Percentiles rank a stretch among this genome's conserved stretches.
Evolutionary conservation across 2,888 invertebrate genomes (phyloP).

Genomic region (Seladonia tumulorum): DNA sequence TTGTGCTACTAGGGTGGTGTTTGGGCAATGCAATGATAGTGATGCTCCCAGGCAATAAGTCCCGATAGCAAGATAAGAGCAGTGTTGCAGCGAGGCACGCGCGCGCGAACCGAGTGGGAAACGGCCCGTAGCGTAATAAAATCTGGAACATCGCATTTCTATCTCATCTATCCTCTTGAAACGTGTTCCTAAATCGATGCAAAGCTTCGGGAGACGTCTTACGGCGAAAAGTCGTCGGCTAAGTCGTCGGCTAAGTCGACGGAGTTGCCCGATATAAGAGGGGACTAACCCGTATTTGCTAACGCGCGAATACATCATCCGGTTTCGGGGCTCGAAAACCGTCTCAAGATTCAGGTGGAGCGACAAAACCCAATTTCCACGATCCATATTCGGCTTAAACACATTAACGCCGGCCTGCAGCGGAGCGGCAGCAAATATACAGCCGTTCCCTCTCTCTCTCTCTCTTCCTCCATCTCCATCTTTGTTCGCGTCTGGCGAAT

Average conservation of each 20-base stretch:
- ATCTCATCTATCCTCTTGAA: not conserved
- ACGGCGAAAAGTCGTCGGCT: constrained; percentile 52
- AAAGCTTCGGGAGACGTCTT: constrained; percentile 25
- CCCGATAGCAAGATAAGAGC: too few relatives aligned
- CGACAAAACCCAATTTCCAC: constrained; percentile 71
- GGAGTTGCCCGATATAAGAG: constrained; percentile 51
- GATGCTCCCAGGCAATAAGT: too few relatives aligned
- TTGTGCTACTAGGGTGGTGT: too few relatives aligned
- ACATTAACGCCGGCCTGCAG: constrained; percentile 63
- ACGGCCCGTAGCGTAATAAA: not conserved
- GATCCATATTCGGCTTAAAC: constrained; percentile 68
- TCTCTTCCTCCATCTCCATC: not conserved
- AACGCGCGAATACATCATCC: constrained; percentile 55
- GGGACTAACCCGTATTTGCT: constrained; percentile 66
- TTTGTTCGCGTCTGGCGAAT: not conserved
- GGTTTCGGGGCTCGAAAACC: constrained; percentile 14
- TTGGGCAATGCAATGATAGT: too few relatives aligned
- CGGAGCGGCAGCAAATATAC: constrained; percentile 54
- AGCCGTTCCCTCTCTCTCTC: constrained; percentile 14
- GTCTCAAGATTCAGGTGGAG: constrained; percentile 54
- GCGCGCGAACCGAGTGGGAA: not conserved
- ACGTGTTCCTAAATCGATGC: constrained; percentile 23
- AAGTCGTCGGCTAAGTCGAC: constrained; percentile 59
- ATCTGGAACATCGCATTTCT: not conserved
- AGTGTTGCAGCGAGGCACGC: not conserved